Conservation (phyloP, 2,888 invertebrate genomes). For the Folsomia candida region DNA sequence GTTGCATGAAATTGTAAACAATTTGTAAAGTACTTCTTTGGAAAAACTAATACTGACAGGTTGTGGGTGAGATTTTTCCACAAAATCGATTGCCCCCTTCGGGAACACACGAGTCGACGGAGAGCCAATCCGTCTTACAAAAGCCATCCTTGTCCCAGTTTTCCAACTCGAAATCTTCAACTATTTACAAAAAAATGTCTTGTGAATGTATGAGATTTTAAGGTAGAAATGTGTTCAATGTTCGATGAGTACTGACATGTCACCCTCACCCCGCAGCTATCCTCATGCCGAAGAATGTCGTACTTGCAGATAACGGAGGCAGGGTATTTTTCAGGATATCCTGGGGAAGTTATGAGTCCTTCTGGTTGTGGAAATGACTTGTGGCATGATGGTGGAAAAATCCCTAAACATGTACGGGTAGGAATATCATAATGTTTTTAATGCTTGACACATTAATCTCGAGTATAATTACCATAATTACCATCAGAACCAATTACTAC, state of each 20-base stretch:
- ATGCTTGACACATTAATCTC: too few relatives aligned
- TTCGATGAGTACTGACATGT: slow-evolving; percentile 48
- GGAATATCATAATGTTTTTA: too few relatives aligned
- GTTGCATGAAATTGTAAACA: background rate
- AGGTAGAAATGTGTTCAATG: too few relatives aligned
- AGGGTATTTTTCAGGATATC: slow-evolving; percentile 51
- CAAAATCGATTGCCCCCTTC: slow-evolving; percentile 52
- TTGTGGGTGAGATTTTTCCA: slow-evolving; percentile 49
- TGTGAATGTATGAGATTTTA: too few relatives aligned
- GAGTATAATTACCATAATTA: too few relatives aligned
- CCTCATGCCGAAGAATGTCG: slow-evolving; percentile 48
- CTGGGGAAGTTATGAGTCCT: slow-evolving; percentile 51
- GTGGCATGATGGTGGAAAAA: slow-evolving; percentile 44
- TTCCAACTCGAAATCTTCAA: slow-evolving; percentile 50
- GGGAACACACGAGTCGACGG: slow-evolving; percentile 52
- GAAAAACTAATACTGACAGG: slow-evolving; percentile 17
- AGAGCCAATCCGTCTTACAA: slow-evolving; percentile 52
- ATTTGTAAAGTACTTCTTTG: background rate
- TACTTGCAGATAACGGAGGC: slow-evolving; percentile 51
- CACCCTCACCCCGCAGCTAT: slow-evolving; percentile 51
- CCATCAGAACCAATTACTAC: too few relatives aligned
- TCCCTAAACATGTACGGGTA: slow-evolving; percentile 20
- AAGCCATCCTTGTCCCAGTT: slow-evolving; percentile 46
- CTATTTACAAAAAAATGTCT: slow-evolving; percentile 40
- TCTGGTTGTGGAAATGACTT: slow-evolving; percentile 45